Evolutionary conservation across 2,888 invertebrate species (phyloP).

Genomic region (Lepeophtheirus nordmannii): DNA sequence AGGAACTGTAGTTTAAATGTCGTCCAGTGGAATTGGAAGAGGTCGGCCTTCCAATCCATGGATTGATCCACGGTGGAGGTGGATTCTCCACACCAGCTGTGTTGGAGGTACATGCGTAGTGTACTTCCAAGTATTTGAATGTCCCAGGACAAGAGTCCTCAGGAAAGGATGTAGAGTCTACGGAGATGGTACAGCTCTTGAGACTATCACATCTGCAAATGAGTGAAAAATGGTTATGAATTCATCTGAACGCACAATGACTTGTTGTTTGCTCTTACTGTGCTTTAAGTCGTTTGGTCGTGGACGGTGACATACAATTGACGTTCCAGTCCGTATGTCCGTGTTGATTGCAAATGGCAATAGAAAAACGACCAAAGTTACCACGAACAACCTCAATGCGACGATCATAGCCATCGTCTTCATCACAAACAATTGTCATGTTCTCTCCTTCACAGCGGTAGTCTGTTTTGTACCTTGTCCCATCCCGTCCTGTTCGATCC

Average conservation of each 20-base stretch:
- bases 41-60: neutral
- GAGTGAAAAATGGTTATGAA: too few species aligned
- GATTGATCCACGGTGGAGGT: neutral
- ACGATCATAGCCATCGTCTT: constrained; percentile 68
- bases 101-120: constrained; percentile 38
- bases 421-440: constrained; percentile 67
- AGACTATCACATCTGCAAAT: constrained; percentile 30
- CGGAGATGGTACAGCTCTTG: constrained; percentile 31
- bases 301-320: constrained; percentile 80
- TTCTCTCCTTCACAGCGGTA: constrained; percentile 86
- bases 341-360: constrained; percentile 85
- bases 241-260: neutral
- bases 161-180: constrained; percentile 34
- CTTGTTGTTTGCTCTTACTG: constrained; percentile 55
- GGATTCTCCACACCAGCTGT: neutral
- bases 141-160: constrained; percentile 46
- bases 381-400: constrained; percentile 76
- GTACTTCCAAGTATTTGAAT: constrained; percentile 46
- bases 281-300: constrained; percentile 67
- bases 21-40: neutral
- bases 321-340: constrained; percentile 89
- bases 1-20: neutral
- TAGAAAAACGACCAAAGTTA: constrained; percentile 83
- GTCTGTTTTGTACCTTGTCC: constrained; percentile 67
- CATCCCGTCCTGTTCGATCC: constrained; percentile 39